A percentile compares a stretch with the other conserved stretches of the same genome.
These are phyloP conservation scores for Oplegnathus fasciatus DNA, from an alignment of 2,113 vertebrate species.

Conservation along the genomic window DNA sequence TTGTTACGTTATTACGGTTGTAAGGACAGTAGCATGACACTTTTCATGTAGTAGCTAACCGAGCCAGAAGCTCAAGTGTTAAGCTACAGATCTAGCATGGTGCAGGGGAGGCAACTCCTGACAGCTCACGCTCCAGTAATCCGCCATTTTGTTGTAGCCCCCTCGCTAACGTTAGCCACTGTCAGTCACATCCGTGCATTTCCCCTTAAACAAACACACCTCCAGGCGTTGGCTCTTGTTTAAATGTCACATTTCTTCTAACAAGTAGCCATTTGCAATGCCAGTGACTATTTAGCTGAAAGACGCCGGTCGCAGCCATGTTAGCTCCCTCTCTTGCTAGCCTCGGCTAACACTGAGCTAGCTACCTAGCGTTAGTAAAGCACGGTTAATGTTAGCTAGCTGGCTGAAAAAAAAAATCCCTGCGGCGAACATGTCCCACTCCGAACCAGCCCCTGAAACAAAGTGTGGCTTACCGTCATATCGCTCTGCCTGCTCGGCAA, in stretches of 20 bases:
- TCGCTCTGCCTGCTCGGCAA: conserved; percentile 97
- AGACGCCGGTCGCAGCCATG: neutral
- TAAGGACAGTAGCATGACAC: neutral
- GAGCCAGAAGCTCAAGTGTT: conserved; percentile 14
- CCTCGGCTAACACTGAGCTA: conserved; percentile 42
- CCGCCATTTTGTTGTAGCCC: conserved; percentile 83
- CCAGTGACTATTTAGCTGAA: neutral
- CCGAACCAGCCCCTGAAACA: conserved; percentile 6
- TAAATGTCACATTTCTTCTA: rapidly evolving
- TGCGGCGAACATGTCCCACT: conserved; percentile 56
- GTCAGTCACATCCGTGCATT: neutral
- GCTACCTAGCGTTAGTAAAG: neutral
- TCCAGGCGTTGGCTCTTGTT: rapidly evolving
- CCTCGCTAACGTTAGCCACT: conserved; percentile 63
- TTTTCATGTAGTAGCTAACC: neutral
- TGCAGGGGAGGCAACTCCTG: conserved; percentile 74
- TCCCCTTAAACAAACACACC: neutral
- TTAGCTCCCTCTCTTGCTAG: conserved; percentile 30
- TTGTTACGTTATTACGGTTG: neutral
- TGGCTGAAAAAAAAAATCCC: conserved; percentile 14
- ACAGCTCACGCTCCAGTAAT: conserved; percentile 77
- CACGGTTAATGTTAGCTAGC: conserved; percentile 38
- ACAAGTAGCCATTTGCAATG: neutral
- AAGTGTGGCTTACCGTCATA: conserved; percentile 91
- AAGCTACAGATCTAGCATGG: conserved; percentile 40